A percentile compares a stretch with the other conserved stretches of the same genome.
These are phyloP conservation scores for Synaphobranchus kaupii DNA, from an alignment of 2,797 vertebrate species.

Conservation along the genomic window DNA sequence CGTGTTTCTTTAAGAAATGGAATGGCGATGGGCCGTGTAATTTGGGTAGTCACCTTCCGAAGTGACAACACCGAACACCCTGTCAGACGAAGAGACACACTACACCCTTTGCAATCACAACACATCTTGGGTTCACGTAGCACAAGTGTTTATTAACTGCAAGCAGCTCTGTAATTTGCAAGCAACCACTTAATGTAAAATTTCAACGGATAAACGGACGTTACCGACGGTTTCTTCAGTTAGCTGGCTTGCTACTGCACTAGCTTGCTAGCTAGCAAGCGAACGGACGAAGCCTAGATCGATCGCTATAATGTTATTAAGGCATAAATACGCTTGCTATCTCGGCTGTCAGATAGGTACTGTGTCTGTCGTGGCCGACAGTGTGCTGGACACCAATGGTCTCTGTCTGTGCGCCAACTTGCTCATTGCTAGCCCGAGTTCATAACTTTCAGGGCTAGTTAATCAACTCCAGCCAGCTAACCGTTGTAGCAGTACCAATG, in stretches of 20 bases:
- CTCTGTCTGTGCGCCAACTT: not conserved
- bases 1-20: slow-evolving; percentile 33
- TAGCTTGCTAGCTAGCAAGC: not conserved
- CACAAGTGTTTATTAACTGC: not conserved
- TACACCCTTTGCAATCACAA: not conserved
- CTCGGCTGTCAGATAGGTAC: not conserved
- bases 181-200: not conserved
- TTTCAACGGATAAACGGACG: not conserved
- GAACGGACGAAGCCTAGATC: not conserved
- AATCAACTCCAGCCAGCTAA: not conserved
- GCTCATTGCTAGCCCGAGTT: not conserved
- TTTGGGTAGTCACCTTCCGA: slow-evolving; percentile 22
- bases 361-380: not conserved
- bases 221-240: not conserved
- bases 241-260: not conserved
- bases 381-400: not conserved
- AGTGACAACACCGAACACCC: slow-evolving; percentile 3
- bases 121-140: not conserved
- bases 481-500: not conserved
- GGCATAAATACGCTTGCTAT: not conserved
- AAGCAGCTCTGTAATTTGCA: not conserved
- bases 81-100: slow-evolving; percentile 22
- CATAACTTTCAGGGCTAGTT: slow-evolving; percentile 1
- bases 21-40: slow-evolving; percentile 31
- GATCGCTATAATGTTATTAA: not conserved